Evolutionary conservation across 2,113 vertebrate genomes (phyloP).

Genomic region (Miniopterus natalensis): DNA sequence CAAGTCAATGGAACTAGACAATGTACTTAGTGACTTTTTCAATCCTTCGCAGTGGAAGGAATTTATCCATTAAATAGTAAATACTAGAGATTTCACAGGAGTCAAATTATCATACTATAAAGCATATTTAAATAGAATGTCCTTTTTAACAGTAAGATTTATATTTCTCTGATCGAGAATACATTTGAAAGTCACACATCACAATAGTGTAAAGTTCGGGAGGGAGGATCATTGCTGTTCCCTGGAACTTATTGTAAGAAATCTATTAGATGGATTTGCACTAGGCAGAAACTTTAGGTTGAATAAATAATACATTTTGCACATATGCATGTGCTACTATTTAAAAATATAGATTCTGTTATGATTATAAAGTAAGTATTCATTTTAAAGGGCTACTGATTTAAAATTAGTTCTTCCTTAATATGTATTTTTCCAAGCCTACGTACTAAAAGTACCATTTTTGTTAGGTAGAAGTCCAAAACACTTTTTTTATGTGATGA

Average conservation of each 20-base stretch:
- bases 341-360: not conserved
- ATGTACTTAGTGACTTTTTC: not conserved
- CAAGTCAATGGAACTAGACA: not conserved
- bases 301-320: not conserved
- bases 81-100: not conserved
- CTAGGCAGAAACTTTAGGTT: not conserved
- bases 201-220: not conserved
- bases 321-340: not conserved
- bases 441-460: not conserved
- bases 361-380: slow-evolving; percentile 44
- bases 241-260: not conserved
- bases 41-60: not conserved
- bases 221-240: not conserved
- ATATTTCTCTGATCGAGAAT: not conserved
- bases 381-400: slow-evolving; percentile 28
- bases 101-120: not conserved
- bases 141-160: not conserved
- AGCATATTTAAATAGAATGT: not conserved
- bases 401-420: slow-evolving; percentile 46
- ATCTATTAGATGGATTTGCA: not conserved
- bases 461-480: not conserved
- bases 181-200: slow-evolving; percentile 3
- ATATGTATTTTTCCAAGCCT: not conserved
- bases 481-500: not conserved
- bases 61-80: slow-evolving; percentile 12